Base-by-base conservation (phyloP, 2,888 invertebrate genomes). In the Anticlea derivata region DNA sequence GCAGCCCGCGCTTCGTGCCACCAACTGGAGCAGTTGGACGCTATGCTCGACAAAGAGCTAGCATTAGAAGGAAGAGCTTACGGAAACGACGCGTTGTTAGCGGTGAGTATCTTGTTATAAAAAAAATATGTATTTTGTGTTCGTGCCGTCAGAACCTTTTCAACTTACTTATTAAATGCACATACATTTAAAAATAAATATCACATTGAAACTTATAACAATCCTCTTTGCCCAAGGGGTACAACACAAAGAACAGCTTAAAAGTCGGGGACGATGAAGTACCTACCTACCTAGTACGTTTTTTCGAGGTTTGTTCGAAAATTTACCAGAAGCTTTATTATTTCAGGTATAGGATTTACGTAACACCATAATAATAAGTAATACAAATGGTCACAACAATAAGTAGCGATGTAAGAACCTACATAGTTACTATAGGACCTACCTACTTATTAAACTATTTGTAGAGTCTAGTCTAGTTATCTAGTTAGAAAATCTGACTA, bases 1-100 rank as follows among this genome's bases (percentile, higher is more conserved):
- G 93, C 96, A 59, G 96, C 96, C 27, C 94, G 95, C 58, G 94
- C 95, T 47, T 95, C 96, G 38, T 96, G 96, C 81, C 94, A 94
- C 69, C 95, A 95, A 80, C 91, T 95, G 45, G 94, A 95, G 69
- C 94, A 94, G 70, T 83, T 93, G 26, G 93, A 93, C 50, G 92
- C 93, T 24, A 92, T 93, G 83, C 83, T 93, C 37, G 94, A 94
- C 74, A 92, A 94, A 74, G 94, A 94, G 75, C 83, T 95, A 38
- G 93, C 94, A 55, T 89, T 94, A 51, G 93, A 93, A 65, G 93
- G 93, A 52, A 92, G 93, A 46, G 72, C 88, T 1, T 90, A 89
- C 53, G 90, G 89, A 50, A 90, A 89, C 58, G 95, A 95, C 72
- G 95, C 93, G 8, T 83, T 95, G 58, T 77, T 95, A 58, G 93